Percentiles rank a stretch among this genome's conserved stretches.
Evolutionary conservation across 2,797 vertebrate species (phyloP).

Genomic region (Ceyx erithaca): DNA sequence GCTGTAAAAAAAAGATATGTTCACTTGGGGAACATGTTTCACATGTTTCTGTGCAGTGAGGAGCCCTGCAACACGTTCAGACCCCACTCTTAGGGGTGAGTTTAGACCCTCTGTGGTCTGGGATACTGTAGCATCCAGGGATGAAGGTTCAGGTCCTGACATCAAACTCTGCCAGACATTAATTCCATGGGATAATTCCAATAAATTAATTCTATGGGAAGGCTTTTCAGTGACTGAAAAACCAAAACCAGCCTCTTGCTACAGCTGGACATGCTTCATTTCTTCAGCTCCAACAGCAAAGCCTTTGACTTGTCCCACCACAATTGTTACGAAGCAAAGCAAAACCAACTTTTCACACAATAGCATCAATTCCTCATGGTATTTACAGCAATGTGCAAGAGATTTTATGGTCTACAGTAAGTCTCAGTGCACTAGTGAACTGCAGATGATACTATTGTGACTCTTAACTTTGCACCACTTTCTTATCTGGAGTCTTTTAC

Average conservation of each 20-base stretch:
- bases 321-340: not conserved
- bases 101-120: not conserved
- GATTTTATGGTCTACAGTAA: not conserved
- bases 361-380: not conserved
- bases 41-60: not conserved
- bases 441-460: fast-evolving
- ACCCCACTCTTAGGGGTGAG: not conserved
- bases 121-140: not conserved
- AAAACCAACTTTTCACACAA: not conserved
- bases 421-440: not conserved
- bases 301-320: not conserved
- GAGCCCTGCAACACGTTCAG: not conserved
- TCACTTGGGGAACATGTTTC: not conserved
- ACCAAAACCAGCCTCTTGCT: not conserved
- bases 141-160: not conserved
- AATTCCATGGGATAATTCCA: not conserved
- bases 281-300: not conserved
- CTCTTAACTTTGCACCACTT: not conserved
- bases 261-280: not conserved
- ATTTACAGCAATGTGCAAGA: not conserved
- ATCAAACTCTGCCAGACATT: not conserved
- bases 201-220: not conserved
- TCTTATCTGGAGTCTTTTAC: not conserved
- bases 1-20: not conserved
- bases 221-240: not conserved